Evolutionary conservation across 2,113 vertebrate species (phyloP).

Genomic region (Leptodactylus fuscus): DNA sequence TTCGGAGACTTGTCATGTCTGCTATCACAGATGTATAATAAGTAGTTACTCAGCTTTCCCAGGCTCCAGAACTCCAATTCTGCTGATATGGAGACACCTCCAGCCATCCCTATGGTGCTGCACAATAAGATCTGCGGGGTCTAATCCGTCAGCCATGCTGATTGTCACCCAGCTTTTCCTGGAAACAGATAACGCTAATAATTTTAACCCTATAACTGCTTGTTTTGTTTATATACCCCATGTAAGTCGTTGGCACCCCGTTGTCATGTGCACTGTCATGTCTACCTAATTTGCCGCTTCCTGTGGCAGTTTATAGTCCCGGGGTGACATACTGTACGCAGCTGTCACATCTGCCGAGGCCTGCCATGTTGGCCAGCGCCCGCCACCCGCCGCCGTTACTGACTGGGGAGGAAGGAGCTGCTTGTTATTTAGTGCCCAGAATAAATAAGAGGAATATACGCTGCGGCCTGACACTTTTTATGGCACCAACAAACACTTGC

Average conservation of each 20-base stretch:
- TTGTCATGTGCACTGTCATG: neutral
- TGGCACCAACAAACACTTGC: constrained; percentile 12
- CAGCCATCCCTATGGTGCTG: too few species aligned
- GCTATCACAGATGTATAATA: neutral
- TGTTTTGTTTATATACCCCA: too few species aligned
- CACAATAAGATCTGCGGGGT: too few species aligned
- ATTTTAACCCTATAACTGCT: too few species aligned
- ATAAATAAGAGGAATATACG: constrained; percentile 27
- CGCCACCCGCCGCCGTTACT: neutral
- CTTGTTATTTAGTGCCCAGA: constrained; percentile 20
- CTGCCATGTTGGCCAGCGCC: neutral
- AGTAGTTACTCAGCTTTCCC: too few species aligned
- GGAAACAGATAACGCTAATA: too few species aligned
- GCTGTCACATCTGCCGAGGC: constrained; percentile 3
- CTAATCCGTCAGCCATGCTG: too few species aligned
- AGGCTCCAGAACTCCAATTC: too few species aligned
- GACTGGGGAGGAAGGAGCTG: constrained; percentile 11
- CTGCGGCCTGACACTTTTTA: constrained; percentile 28
- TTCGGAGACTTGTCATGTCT: too few species aligned
- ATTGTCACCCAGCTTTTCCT: too few species aligned
- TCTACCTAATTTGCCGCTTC: neutral
- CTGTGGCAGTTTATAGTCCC: neutral
- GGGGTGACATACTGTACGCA: neutral
- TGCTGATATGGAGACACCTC: too few species aligned
- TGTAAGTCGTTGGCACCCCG: neutral